A percentile compares a stretch with the other conserved stretches of the same genome.
phyloP scores from a whole-genome alignment of 2,888 invertebrate species.

The Malacosoma neustria region DNA sequence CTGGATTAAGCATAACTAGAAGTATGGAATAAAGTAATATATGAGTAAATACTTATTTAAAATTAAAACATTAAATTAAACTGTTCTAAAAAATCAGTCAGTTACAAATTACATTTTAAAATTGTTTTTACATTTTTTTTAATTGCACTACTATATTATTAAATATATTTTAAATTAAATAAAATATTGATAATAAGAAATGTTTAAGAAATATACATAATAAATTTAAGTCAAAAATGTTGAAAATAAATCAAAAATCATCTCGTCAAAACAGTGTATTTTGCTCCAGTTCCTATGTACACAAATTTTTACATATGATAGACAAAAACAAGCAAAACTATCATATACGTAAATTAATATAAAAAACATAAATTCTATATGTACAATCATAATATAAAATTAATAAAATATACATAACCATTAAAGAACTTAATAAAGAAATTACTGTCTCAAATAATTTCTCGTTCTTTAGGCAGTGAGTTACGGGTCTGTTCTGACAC shows the following conservation, averaged over 20 bases:
- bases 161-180: slow-evolving; percentile 19
- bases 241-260: not conserved
- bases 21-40: no score
- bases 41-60: slow-evolving; percentile 28
- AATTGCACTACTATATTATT: slow-evolving; percentile 39
- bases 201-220: not conserved
- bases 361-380: slow-evolving; percentile 58
- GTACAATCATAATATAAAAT: slow-evolving; percentile 49
- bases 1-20: no score
- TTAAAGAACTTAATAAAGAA: slow-evolving; percentile 16
- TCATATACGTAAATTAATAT: slow-evolving; percentile 28
- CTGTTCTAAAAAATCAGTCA: slow-evolving; percentile 56
- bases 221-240: not conserved
- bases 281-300: slow-evolving; percentile 1
- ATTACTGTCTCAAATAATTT: not conserved
- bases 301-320: not conserved
- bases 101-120: slow-evolving; percentile 44
- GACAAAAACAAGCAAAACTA: slow-evolving; percentile 9
- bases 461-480: not conserved
- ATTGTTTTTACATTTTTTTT: slow-evolving; percentile 33
- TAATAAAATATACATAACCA: slow-evolving; percentile 34
- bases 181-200: not conserved
- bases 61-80: slow-evolving; percentile 55
- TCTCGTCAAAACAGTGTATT: not conserved
- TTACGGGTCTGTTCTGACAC: no score